phyloP scores from a whole-genome alignment of 1,140 invertebrate species.

The Doryteuthis pealeii region DNA sequence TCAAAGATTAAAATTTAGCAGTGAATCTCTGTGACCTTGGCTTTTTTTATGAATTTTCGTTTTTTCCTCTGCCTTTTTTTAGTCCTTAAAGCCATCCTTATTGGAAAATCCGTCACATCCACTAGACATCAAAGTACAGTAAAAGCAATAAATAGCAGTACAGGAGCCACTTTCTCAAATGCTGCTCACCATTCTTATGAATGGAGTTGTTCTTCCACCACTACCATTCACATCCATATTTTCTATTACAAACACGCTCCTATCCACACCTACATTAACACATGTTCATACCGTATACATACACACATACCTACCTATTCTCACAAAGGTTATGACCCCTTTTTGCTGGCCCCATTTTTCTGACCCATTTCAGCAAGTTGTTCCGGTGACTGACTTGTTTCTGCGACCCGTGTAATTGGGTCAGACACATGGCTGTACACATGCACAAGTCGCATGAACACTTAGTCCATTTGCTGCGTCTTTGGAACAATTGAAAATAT shows the following conservation, averaged over 20 bases:
- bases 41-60: background rate
- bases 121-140: background rate
- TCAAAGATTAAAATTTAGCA: no score
- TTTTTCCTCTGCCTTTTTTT: background rate
- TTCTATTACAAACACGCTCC: no score
- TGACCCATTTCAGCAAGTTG: background rate
- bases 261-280: no score
- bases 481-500: no score
- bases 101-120: background rate
- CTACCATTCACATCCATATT: no score
- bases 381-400: no score
- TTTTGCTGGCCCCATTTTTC: background rate
- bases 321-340: background rate
- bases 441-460: background rate
- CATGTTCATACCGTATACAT: no score
- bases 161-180: background rate
- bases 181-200: background rate
- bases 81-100: background rate
- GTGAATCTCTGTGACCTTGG: background rate
- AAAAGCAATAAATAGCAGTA: background rate
- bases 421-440: no score
- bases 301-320: no score
- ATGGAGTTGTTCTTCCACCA: background rate
- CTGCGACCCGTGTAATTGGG: no score
- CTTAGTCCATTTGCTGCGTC: background rate